These are phyloP conservation scores for Drosophila eohydei DNA, from an alignment of 2,888 invertebrate species.

Conservation along the genomic window DNA sequence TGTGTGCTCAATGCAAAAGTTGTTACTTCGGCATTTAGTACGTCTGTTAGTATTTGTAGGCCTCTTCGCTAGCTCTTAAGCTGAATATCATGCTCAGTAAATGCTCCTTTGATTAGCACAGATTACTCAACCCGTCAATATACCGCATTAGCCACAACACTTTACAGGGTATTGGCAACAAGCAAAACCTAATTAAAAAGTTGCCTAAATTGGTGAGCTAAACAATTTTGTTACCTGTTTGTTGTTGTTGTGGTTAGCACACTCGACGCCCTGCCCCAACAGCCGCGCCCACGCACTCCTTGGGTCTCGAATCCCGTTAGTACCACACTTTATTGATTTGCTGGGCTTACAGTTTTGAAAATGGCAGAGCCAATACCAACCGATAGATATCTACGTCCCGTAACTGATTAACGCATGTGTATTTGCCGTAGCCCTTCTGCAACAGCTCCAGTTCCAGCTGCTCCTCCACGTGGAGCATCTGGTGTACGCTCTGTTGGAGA, in stretches of 20 bases:
- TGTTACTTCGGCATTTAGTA: too few species aligned
- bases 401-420: slow-evolving; percentile 26
- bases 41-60: neutral
- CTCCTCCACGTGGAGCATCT: slow-evolving; percentile 68
- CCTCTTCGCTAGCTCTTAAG: neutral
- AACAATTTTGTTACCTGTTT: slow-evolving; percentile 28
- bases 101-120: too few species aligned
- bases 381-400: slow-evolving; percentile 53
- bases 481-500: slow-evolving; percentile 65
- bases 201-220: slow-evolving; percentile 47
- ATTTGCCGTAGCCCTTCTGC: slow-evolving; percentile 39
- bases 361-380: slow-evolving; percentile 45
- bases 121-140: neutral
- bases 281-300: neutral
- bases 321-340: slow-evolving; percentile 16
- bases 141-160: slow-evolving; percentile 6
- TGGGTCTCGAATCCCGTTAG: slow-evolving; percentile 1
- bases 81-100: too few species aligned
- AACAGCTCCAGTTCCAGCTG: slow-evolving; percentile 56
- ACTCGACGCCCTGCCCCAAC: neutral
- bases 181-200: slow-evolving; percentile 71
- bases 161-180: slow-evolving; percentile 22
- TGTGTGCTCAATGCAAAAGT: too few species aligned
- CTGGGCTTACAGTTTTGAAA: slow-evolving; percentile 2
- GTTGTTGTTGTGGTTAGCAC: slow-evolving; percentile 25